Conservation (phyloP, 2,888 invertebrate genomes). For the Microchrysa polita region DNA sequence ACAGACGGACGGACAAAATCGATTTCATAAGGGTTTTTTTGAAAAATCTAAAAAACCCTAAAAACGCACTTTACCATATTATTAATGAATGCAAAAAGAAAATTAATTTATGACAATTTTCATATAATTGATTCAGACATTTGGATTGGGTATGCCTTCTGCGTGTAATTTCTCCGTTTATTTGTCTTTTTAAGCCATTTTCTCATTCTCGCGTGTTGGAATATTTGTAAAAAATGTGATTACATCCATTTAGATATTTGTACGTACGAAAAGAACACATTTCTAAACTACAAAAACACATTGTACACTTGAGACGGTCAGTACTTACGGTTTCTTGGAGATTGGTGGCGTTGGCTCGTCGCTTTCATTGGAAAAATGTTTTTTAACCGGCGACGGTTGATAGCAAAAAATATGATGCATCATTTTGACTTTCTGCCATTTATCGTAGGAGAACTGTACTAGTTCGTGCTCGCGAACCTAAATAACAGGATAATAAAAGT, state of each 20-base stretch:
- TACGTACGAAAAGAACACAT: slow-evolving; percentile 21
- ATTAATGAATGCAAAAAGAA: neutral
- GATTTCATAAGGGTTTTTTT: too few species aligned
- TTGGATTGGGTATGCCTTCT: slow-evolving; percentile 19
- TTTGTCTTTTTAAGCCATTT: slow-evolving; percentile 49
- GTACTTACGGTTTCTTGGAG: slow-evolving; percentile 65
- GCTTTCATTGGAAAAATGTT: slow-evolving; percentile 81
- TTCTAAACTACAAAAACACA: slow-evolving; percentile 18
- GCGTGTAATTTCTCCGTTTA: slow-evolving; percentile 13
- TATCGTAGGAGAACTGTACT: slow-evolving; percentile 83
- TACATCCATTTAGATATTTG: slow-evolving; percentile 20
- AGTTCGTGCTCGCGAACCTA: slow-evolving; percentile 83
- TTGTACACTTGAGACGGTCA: slow-evolving; percentile 17
- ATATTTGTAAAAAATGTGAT: slow-evolving; percentile 32
- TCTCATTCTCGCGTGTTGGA: slow-evolving; percentile 47
- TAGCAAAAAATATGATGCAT: slow-evolving; percentile 91
- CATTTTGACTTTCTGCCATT: slow-evolving; percentile 85
- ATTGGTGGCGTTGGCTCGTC: slow-evolving; percentile 68
- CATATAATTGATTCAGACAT: slow-evolving; percentile 1
- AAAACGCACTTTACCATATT: neutral
- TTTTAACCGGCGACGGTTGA: slow-evolving; percentile 84
- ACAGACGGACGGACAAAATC: too few species aligned
- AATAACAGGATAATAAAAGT: neutral
- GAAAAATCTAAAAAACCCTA: too few species aligned
- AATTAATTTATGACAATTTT: neutral